These are phyloP conservation scores for Willowsia nigromaculata DNA, from an alignment of 2,888 invertebrate genomes.

Conservation along the genomic window DNA sequence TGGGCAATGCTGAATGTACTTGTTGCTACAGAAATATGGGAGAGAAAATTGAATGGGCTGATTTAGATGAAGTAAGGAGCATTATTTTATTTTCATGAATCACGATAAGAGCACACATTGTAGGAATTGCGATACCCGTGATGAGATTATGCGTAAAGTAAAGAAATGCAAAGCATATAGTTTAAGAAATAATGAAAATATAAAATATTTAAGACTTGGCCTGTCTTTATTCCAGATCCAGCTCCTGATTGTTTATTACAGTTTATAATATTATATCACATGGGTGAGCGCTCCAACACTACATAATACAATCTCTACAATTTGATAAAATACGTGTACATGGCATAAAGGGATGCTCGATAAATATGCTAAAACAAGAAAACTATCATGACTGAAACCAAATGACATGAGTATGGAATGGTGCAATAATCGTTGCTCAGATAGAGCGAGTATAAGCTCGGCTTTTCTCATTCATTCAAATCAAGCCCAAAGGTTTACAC, in stretches of 20 bases:
- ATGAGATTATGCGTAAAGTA: no score
- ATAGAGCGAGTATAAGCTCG: not conserved
- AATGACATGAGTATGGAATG: slow-evolving; percentile 59
- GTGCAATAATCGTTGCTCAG: slow-evolving; percentile 12
- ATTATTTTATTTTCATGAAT: no score
- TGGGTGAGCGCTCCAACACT: not conserved
- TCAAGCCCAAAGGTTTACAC: not conserved
- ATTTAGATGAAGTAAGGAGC: no score
- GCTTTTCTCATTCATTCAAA: not conserved
- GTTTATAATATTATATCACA: slow-evolving; percentile 1
- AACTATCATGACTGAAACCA: slow-evolving; percentile 66
- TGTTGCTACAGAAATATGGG: no score
- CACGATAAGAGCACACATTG: no score
- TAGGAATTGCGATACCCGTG: no score
- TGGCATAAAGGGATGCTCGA: slow-evolving; percentile 12
- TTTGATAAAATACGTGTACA: slow-evolving; percentile 12
- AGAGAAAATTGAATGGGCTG: no score
- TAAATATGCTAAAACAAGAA: slow-evolving; percentile 58
- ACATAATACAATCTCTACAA: not conserved
- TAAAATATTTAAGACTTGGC: not conserved
- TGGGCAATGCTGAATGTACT: no score
- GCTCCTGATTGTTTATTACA: not conserved
- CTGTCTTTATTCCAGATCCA: not conserved
- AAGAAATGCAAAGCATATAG: not conserved
- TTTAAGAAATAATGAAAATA: not conserved